Conservation (phyloP, 2,113 vertebrate genomes). For the Aegotheles bennettii region DNA sequence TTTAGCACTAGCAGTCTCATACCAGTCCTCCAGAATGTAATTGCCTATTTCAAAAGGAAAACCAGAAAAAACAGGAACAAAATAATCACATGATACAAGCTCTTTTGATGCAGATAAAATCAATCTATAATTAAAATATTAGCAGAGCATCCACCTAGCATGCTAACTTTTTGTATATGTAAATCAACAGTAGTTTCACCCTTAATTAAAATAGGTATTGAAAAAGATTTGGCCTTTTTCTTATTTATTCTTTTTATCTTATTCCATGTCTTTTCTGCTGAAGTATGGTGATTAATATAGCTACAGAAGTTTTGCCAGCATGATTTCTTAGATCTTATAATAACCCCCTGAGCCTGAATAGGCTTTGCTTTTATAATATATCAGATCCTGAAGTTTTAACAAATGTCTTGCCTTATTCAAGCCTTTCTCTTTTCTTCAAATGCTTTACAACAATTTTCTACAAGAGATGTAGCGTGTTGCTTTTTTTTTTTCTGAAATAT, state of each 20-base stretch:
- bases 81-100: background rate
- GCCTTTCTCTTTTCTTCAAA: constrained; percentile 2
- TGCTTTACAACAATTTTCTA: background rate
- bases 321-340: constrained; percentile 44
- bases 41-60: background rate
- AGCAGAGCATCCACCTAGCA: background rate
- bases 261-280: background rate
- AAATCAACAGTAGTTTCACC: background rate
- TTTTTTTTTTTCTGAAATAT: background rate
- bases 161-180: background rate
- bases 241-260: constrained; percentile 9
- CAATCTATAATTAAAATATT: background rate
- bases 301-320: background rate
- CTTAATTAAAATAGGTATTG: constrained; percentile 20
- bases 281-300: background rate
- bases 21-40: no score
- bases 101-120: background rate
- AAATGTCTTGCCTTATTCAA: background rate
- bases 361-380: constrained; percentile 1
- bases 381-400: constrained; percentile 11
- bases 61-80: background rate
- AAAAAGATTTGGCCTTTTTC: background rate
- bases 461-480: background rate
- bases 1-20: no score
- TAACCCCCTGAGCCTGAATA: background rate